Percentiles rank a stretch among this genome's conserved stretches.
Evolutionary conservation across 2,888 invertebrate species (phyloP).

Genomic region (Hoplodrina ambigua): DNA sequence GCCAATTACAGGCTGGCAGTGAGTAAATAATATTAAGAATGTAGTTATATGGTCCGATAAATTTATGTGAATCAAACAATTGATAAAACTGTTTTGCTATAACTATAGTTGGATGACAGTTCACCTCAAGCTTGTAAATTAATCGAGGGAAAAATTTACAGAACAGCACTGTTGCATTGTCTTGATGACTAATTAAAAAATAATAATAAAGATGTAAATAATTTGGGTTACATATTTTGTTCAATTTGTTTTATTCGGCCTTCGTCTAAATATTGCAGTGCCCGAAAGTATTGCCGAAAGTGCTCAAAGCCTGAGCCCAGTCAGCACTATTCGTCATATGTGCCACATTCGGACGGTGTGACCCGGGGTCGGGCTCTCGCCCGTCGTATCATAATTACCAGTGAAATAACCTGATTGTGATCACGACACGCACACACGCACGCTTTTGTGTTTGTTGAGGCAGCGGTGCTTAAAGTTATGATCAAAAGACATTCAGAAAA

Average conservation of each 20-base stretch:
- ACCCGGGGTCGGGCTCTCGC: slow-evolving; percentile 87
- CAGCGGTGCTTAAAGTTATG: slow-evolving; percentile 75
- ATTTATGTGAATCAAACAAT: no score
- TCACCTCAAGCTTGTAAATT: no score
- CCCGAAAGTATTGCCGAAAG: slow-evolving; percentile 36
- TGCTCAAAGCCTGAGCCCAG: slow-evolving; percentile 1
- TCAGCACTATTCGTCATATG: slow-evolving; percentile 75
- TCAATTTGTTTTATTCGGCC: neutral
- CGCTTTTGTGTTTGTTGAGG: slow-evolving; percentile 75
- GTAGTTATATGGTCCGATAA: no score
- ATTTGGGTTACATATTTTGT: neutral
- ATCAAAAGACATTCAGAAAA: neutral
- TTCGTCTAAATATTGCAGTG: slow-evolving; percentile 10
- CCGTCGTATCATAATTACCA: slow-evolving; percentile 89
- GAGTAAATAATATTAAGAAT: no score
- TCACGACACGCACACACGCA: slow-evolving; percentile 86
- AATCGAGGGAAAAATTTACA: no score
- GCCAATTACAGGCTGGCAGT: no score
- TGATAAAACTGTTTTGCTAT: no score
- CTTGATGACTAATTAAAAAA: no score
- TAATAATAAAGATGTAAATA: no score
- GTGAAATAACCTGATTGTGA: slow-evolving; percentile 90
- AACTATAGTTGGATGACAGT: no score
- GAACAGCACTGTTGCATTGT: no score
- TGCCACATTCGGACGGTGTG: slow-evolving; percentile 81